These are phyloP conservation scores for Chiloscyllium punctatum DNA, from an alignment of 2,797 vertebrate species.

Conservation along the genomic window DNA sequence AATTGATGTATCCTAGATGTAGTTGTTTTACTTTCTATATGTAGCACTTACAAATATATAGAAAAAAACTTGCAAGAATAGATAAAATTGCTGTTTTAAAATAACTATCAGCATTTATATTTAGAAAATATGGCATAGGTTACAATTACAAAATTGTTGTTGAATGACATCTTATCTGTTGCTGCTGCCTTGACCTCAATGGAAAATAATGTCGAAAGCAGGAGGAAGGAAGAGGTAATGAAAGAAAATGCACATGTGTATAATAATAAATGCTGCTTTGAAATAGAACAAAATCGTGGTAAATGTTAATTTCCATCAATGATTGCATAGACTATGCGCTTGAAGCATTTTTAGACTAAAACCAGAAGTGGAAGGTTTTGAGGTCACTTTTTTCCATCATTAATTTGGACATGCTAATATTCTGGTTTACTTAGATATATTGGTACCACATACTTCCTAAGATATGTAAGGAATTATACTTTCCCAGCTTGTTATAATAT, in stretches of 20 bases:
- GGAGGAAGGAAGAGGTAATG: slow-evolving; percentile 34
- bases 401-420: not conserved
- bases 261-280: slow-evolving; percentile 7
- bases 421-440: not conserved
- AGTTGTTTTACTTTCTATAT: not conserved
- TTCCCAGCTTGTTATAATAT: not conserved
- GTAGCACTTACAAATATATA: not conserved
- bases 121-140: not conserved
- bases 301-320: slow-evolving; percentile 16
- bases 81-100: not conserved
- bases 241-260: not conserved
- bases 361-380: not conserved
- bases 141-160: too few species aligned
- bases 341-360: not conserved
- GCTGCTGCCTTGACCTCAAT: slow-evolving; percentile 24
- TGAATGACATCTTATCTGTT: not conserved
- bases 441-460: not conserved
- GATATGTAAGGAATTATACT: not conserved
- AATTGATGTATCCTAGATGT: not conserved
- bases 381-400: not conserved
- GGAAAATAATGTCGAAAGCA: slow-evolving; percentile 7
- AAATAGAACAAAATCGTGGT: slow-evolving; percentile 12
- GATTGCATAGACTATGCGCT: not conserved
- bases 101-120: not conserved
- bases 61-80: not conserved